Evolutionary conservation across 2,797 vertebrate genomes (phyloP).

Genomic region (Simalia tracyae): DNA sequence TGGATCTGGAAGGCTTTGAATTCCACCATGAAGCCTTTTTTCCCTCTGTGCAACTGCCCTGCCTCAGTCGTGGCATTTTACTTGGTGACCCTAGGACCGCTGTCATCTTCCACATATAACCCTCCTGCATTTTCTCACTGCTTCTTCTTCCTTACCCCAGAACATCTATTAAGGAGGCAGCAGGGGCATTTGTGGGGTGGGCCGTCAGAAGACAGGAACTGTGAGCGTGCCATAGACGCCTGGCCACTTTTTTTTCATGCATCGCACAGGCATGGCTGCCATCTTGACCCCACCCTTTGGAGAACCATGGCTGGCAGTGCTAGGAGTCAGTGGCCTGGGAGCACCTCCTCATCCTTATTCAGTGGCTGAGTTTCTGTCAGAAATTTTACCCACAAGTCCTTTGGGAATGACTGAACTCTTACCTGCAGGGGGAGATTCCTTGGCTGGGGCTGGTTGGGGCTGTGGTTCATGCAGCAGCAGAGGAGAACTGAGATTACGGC

Average conservation of each 20-base stretch:
- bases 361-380: background rate
- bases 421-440: conserved; percentile 83
- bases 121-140: background rate
- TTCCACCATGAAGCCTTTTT: background rate
- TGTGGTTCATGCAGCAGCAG: conserved; percentile 82
- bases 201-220: background rate
- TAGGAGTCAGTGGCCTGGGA: background rate
- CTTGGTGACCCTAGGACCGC: background rate
- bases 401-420: conserved; percentile 51
- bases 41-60: background rate
- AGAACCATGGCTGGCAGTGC: background rate
- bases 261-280: background rate
- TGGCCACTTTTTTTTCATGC: background rate
- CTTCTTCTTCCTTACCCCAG: background rate
- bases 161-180: background rate
- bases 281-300: background rate
- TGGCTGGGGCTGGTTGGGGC: conserved; percentile 58
- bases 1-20: background rate
- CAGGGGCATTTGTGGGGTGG: background rate
- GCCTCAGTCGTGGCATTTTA: background rate
- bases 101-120: background rate
- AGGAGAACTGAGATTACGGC: conserved; percentile 91
- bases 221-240: background rate
- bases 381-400: no score
- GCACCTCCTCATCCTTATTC: background rate